Evolutionary conservation across 1,140 invertebrate species (phyloP).

Genomic region (Nautilus pompilius): DNA sequence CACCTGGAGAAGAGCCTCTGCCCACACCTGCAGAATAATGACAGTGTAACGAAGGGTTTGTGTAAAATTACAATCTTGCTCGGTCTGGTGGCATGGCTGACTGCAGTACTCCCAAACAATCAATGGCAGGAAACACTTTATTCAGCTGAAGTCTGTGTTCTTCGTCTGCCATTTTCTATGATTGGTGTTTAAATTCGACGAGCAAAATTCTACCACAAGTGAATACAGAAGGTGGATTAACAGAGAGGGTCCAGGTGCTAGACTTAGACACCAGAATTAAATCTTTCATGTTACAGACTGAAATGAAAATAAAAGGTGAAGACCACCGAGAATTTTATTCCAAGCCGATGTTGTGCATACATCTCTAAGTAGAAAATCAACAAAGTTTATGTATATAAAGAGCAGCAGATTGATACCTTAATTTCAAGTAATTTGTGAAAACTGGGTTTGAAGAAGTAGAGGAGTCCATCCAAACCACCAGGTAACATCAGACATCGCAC

Average conservation of each 20-base stretch:
- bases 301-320: too few relatives aligned
- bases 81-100: background rate
- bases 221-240: too few relatives aligned
- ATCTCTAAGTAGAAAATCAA: too few relatives aligned
- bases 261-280: too few relatives aligned
- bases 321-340: too few relatives aligned
- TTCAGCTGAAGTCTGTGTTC: background rate
- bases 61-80: background rate
- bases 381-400: too few relatives aligned
- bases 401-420: too few relatives aligned
- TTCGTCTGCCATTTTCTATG: background rate
- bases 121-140: background rate
- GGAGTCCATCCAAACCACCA: slow-evolving; percentile 73
- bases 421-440: slow-evolving; percentile 6
- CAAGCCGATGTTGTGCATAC: too few relatives aligned
- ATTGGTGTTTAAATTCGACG: too few relatives aligned
- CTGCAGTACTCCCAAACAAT: background rate
- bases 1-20: slow-evolving; percentile 79
- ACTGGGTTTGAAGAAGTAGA: slow-evolving; percentile 75
- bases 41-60: background rate
- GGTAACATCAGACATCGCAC: slow-evolving; percentile 62
- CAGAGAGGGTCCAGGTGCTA: too few relatives aligned
- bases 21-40: slow-evolving; percentile 64
- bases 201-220: too few relatives aligned
- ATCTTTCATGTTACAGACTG: too few relatives aligned